These are phyloP conservation scores for Phylloscopus whistleri DNA, from an alignment of 2,113 vertebrate species.

Conservation along the genomic window DNA sequence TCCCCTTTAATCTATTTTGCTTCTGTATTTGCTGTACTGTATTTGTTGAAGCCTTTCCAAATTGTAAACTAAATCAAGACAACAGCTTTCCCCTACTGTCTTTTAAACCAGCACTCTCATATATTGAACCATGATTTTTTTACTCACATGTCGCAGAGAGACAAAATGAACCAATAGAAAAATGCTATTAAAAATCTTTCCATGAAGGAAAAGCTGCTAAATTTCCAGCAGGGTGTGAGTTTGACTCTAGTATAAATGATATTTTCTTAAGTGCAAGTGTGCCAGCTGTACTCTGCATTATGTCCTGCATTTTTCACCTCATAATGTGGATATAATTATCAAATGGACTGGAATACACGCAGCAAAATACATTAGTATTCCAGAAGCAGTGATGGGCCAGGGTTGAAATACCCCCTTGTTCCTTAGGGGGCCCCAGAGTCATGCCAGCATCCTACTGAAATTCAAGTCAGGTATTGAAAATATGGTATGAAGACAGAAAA, in stretches of 20 bases:
- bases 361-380: background rate
- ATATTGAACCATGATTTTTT: background rate
- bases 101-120: conserved; percentile 43
- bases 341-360: background rate
- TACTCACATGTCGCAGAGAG: background rate
- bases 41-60: conserved; percentile 55
- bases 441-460: background rate
- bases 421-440: background rate
- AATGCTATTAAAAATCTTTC: background rate
- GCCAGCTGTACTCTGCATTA: background rate
- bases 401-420: background rate
- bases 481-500: background rate
- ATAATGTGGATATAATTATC: background rate
- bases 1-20: background rate
- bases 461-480: conserved; percentile 24
- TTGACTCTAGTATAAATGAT: background rate
- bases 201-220: background rate
- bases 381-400: background rate
- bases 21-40: background rate
- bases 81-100: background rate
- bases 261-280: background rate
- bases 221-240: background rate
- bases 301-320: background rate
- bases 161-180: background rate
- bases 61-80: conserved; percentile 21